A percentile compares a stretch with the other conserved stretches of the same genome.
phyloP scores from a whole-genome alignment of 2,888 invertebrate species.

The Sphaerophoria taeniata region DNA sequence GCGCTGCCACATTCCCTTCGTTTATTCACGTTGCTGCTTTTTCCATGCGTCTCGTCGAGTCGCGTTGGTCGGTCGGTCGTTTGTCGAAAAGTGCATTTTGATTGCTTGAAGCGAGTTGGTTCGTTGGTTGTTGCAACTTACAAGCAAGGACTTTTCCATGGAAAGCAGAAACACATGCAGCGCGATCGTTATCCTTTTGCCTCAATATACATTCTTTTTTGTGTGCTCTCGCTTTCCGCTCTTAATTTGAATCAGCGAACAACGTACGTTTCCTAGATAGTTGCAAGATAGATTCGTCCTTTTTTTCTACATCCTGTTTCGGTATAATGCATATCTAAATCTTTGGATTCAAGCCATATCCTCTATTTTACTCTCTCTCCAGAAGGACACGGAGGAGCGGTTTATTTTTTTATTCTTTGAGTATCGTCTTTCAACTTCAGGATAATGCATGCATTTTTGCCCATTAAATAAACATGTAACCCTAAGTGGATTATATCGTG shows the following conservation, averaged over 20 bases:
- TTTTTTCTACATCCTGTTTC: neutral
- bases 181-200: conserved; percentile 59
- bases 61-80: neutral
- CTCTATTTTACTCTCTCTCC: neutral
- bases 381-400: conserved; percentile 7
- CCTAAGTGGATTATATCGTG: conserved; percentile 69
- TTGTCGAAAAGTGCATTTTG: conserved; percentile 61
- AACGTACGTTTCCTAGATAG: conserved; percentile 38
- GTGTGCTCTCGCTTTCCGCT: conserved; percentile 34
- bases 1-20: neutral
- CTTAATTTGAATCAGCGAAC: conserved; percentile 58
- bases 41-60: neutral
- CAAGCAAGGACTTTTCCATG: conserved; percentile 31
- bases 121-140: neutral
- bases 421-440: conserved; percentile 25
- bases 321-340: conserved; percentile 45
- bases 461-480: conserved; percentile 67
- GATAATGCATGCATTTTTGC: conserved; percentile 61
- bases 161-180: conserved; percentile 44
- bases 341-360: conserved; percentile 4
- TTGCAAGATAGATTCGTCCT: conserved; percentile 40
- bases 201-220: conserved; percentile 4
- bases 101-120: conserved; percentile 59
- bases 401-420: neutral
- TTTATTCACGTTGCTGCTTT: neutral